Base-by-base conservation (phyloP, 2,797 vertebrate genomes). In the Bovichtus diacanthus region DNA sequence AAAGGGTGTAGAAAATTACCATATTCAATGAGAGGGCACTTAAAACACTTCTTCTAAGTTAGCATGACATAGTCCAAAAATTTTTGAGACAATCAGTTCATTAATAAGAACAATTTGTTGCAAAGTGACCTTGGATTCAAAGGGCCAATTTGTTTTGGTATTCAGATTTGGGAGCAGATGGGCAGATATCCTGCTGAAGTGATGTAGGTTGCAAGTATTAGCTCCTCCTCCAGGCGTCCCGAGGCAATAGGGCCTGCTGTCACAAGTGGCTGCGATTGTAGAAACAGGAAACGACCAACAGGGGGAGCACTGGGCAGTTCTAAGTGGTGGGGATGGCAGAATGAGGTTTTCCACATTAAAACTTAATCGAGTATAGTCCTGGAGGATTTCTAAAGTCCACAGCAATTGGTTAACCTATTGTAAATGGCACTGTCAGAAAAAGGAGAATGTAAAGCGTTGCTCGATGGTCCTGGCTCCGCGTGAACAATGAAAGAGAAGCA, bases 101-200 rank as follows among this genome's bases (percentile, higher is more conserved):
- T 25, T 25, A 25, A 38, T 25, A 7, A 25, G 10, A 51, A 9
- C 36, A 13, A 51, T 38, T 60, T 43, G 39, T 27, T 25, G 19
- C 23, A 53, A 41, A 27, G 11, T 27, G 34, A 47, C 4, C 36
- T 53, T 41, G 11, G 19, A 21, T 34, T 34, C 43, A 50, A 9
- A 38, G 9, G 15, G 15, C 0, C 9, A n/a, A 13, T 65, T 51
- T 36, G 34, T 16, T 39, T 13, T 27, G 9, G 16, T 39, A 65
- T 38, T 49, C 27, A 46, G 2, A 36, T 49, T 49, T 49, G 44
- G 36, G n/a, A 64, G 44, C 46, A 64, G 29, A 64, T 64, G 44
- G 13, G 6, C 10, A 53, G 36, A n/a, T 29, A 63, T 29, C 19
- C 43, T 18, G 6, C 18, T 63, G 44, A 63, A 23, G 29, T 34